Conservation (phyloP, 2,113 vertebrate species). For the Grus americana region DNA sequence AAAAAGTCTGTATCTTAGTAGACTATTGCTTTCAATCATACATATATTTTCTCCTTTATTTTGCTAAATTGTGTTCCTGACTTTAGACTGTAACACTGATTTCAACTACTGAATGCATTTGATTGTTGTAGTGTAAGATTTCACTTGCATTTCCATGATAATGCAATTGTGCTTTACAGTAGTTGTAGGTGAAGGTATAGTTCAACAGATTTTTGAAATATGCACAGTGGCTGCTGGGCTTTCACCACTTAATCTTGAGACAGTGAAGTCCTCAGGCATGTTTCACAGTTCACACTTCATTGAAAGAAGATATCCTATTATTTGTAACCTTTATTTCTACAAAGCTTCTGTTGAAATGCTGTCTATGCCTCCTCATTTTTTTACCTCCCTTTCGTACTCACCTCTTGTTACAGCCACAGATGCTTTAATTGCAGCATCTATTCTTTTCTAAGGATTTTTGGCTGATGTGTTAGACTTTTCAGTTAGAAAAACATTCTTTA, state of each 20-base stretch:
- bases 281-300: neutral
- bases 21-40: neutral
- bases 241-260: neutral
- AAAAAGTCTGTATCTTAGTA: neutral
- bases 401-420: neutral
- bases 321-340: neutral
- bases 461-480: neutral
- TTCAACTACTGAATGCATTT: neutral
- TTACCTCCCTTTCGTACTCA: neutral
- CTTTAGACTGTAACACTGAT: neutral
- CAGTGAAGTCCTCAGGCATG: rapidly evolving
- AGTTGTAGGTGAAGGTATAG: neutral
- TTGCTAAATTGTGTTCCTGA: neutral
- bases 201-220: neutral
- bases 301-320: neutral
- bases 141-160: neutral
- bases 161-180: neutral
- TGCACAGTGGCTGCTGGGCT: rapidly evolving
- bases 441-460: neutral
- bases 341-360: neutral
- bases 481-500: neutral
- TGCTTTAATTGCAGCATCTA: neutral
- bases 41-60: neutral
- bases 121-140: neutral
- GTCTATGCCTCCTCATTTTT: neutral